Conservation (phyloP, 2,888 invertebrate genomes). For the Melanargia galathea region DNA sequence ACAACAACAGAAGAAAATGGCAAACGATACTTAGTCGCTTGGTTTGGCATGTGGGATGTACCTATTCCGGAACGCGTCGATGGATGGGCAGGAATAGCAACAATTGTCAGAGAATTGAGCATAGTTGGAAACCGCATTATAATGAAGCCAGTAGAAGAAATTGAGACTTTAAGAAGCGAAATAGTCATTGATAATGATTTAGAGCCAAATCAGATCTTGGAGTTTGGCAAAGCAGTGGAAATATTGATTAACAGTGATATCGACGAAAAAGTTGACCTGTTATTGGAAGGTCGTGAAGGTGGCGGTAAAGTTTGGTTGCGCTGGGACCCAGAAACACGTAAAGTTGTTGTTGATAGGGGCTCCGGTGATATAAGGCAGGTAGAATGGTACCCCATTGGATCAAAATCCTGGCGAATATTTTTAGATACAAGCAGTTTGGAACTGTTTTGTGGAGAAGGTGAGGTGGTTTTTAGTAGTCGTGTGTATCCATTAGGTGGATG, state of each 20-base stretch:
- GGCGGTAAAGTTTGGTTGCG: slow-evolving; percentile 54
- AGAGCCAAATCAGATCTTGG: slow-evolving; percentile 43
- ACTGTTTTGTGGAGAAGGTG: slow-evolving; percentile 74
- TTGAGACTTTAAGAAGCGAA: slow-evolving; percentile 55
- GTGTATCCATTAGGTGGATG: slow-evolving; percentile 66
- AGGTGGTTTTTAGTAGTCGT: slow-evolving; percentile 71
- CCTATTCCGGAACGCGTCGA: slow-evolving; percentile 63
- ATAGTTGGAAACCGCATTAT: slow-evolving; percentile 57
- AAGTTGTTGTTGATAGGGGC: slow-evolving; percentile 61
- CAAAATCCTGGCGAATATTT: slow-evolving; percentile 62
- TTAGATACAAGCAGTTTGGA: slow-evolving; percentile 72
- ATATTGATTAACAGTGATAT: slow-evolving; percentile 58
- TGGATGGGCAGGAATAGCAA: slow-evolving; percentile 75
- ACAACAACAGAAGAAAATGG: slow-evolving; percentile 67
- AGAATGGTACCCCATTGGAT: slow-evolving; percentile 62
- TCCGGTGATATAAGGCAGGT: slow-evolving; percentile 65
- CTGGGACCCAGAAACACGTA: slow-evolving; percentile 59
- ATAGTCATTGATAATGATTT: slow-evolving; percentile 49
- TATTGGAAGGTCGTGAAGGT: slow-evolving; percentile 59
- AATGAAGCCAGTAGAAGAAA: slow-evolving; percentile 63
- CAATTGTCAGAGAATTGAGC: slow-evolving; percentile 64
- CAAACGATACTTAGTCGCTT: slow-evolving; percentile 63
- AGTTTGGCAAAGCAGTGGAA: slow-evolving; percentile 65
- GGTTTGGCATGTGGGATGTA: slow-evolving; percentile 76
- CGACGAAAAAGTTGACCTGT: slow-evolving; percentile 52